These are phyloP conservation scores for Netelia inedita DNA, from an alignment of 2,888 invertebrate genomes.

Conservation along the genomic window DNA sequence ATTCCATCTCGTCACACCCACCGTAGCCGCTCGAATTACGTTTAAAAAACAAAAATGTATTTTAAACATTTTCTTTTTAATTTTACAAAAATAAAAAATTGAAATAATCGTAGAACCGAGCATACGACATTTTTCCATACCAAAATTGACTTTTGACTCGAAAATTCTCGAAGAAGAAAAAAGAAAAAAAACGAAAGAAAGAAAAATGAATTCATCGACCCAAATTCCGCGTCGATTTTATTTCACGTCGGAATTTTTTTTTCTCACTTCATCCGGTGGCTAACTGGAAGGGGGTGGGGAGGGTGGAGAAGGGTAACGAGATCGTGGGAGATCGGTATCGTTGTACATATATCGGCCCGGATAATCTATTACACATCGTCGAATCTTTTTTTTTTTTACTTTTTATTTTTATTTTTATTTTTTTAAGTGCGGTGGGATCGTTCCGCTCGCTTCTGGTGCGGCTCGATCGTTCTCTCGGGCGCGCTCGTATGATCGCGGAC, in stretches of 20 bases:
- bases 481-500: background rate
- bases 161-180: background rate
- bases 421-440: slow-evolving; percentile 26
- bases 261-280: background rate
- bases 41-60: too few relatives aligned
- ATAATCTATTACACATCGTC: slow-evolving; percentile 47
- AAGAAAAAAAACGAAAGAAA: background rate
- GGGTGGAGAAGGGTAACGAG: background rate
- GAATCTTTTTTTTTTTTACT: slow-evolving; percentile 45
- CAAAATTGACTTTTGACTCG: too few relatives aligned
- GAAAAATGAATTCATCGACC: background rate
- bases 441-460: slow-evolving; percentile 17
- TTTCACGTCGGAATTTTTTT: background rate
- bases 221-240: background rate
- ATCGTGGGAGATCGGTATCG: slow-evolving; percentile 52
- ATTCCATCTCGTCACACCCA: too few relatives aligned
- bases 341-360: slow-evolving; percentile 25
- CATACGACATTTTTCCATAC: too few relatives aligned
- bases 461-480: slow-evolving; percentile 18
- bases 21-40: too few relatives aligned
- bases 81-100: too few relatives aligned
- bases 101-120: too few relatives aligned
- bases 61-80: too few relatives aligned
- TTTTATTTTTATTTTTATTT: slow-evolving; percentile 43
- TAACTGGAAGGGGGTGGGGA: background rate